These are phyloP conservation scores for Cyrtodaria siliqua DNA, from an alignment of 2,888 invertebrate genomes.

Conservation along the genomic window DNA sequence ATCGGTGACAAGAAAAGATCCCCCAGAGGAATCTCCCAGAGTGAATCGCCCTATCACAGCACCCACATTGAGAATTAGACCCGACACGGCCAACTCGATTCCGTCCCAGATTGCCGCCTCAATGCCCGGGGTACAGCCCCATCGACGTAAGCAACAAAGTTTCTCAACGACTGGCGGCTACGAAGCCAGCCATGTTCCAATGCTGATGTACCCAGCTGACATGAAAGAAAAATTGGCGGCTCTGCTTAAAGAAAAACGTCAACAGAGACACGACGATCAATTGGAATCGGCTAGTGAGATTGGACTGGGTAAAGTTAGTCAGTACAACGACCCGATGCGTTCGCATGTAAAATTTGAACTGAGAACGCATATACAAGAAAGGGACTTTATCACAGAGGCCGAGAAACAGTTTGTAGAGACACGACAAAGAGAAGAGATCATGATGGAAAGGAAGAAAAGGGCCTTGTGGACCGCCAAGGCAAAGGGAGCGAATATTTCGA, in stretches of 20 bases:
- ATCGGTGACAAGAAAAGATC: slow-evolving; percentile 66
- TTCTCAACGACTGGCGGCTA: slow-evolving; percentile 72
- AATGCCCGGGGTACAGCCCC: slow-evolving; percentile 69
- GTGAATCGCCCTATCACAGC: slow-evolving; percentile 71
- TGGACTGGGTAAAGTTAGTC: slow-evolving; percentile 77
- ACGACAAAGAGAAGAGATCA: slow-evolving; percentile 65
- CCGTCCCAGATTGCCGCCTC: slow-evolving; percentile 70
- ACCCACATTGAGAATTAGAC: slow-evolving; percentile 58
- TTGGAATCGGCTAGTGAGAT: slow-evolving; percentile 65
- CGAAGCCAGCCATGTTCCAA: slow-evolving; percentile 78
- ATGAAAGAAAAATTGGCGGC: slow-evolving; percentile 74
- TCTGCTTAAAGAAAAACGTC: slow-evolving; percentile 66
- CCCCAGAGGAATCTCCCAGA: slow-evolving; percentile 37
- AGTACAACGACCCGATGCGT: slow-evolving; percentile 82
- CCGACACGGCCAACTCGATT: slow-evolving; percentile 65
- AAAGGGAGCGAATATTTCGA: slow-evolving; percentile 55
- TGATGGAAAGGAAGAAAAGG: slow-evolving; percentile 75
- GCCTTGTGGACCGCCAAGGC: slow-evolving; percentile 79
- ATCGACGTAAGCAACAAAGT: slow-evolving; percentile 54
- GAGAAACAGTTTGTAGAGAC: slow-evolving; percentile 68
- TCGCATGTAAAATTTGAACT: slow-evolving; percentile 82
- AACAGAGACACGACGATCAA: slow-evolving; percentile 60
- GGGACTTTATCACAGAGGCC: slow-evolving; percentile 73
- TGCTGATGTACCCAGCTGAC: slow-evolving; percentile 83
- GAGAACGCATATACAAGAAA: slow-evolving; percentile 81